These are phyloP conservation scores for Lasioglossum albipes DNA, from an alignment of 1,140 invertebrate species.

Conservation along the genomic window DNA sequence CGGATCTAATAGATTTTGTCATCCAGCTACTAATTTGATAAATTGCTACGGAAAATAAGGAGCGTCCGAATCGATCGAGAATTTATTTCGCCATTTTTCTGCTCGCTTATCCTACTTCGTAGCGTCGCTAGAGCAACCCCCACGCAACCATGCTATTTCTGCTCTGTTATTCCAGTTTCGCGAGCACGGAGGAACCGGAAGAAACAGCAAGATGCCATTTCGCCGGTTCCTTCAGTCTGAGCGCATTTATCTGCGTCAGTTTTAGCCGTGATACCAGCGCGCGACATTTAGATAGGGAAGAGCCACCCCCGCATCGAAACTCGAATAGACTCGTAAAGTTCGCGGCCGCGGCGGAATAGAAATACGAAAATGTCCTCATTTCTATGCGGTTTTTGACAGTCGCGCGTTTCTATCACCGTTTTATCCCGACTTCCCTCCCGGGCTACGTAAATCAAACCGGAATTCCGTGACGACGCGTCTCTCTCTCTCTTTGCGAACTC, in stretches of 20 bases:
- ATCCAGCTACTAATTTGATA: no score
- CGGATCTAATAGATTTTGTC: no score
- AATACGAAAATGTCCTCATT: conserved; percentile 42
- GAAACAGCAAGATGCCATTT: background rate
- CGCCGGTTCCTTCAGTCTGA: background rate
- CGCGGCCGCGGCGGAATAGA: conserved; percentile 21
- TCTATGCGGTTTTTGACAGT: conserved; percentile 46
- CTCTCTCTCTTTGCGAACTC: background rate
- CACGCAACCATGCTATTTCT: background rate
- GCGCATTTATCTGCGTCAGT: conserved; percentile 44
- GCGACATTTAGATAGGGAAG: conserved; percentile 29
- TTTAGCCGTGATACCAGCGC: conserved; percentile 24
- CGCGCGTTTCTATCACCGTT: conserved; percentile 35
- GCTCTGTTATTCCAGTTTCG: conserved; percentile 18
- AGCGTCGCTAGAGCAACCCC: background rate
- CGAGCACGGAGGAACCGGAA: conserved; percentile 23
- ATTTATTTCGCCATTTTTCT: background rate
- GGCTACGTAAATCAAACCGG: conserved; percentile 36
- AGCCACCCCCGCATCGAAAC: conserved; percentile 28
- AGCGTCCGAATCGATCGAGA: background rate
- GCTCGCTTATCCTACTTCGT: background rate
- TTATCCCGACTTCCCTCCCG: conserved; percentile 9
- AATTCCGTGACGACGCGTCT: background rate
- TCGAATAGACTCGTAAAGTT: conserved; percentile 47
- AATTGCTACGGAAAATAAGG: background rate